Evolutionary conservation across 2,888 invertebrate genomes (phyloP), one percentile per base, ranked within the genome.

Genomic region (Hypsopygia costalis): DNA sequence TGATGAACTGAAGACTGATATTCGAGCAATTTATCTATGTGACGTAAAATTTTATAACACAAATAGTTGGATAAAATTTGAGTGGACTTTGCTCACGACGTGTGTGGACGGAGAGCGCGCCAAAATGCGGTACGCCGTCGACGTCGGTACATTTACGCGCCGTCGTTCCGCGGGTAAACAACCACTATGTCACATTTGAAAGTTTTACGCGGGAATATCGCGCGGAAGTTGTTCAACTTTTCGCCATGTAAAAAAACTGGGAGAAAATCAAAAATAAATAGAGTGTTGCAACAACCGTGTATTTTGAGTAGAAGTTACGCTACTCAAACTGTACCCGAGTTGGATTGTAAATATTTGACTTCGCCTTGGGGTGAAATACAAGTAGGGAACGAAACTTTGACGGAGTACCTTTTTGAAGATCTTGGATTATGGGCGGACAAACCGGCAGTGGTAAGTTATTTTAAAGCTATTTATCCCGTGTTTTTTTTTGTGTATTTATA

Each of bases 371-470:
- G 90, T 48, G 83, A 90, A 51, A 82, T 90, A 16, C 73, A 85
- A 50, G 74, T 91, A 44, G 91, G 91, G 0, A 89, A 90, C 34
- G 86, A 90, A 62, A 87, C 90, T 36, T 65, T 93, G 41, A 90
- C 91, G 16, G 90, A 93, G 27, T 87, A 86, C 69, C 73, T 93
- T 41, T 93, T 91, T 79, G 79, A 85, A 47, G 86, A 91, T 52
- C 54, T 85, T 20, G 90, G 90, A 33, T 62, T 89, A 44, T 92
- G 91, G 90, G 74, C 89, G 6, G 90, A 92, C 52, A 79, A 89
- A 49, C 91, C 92, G 16, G 91, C 91, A 43, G 82, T 92, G 80
- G 94, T 94, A 81, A 92, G 92, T 91, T 48, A 41, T 43, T 36
- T 29, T 29, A 28, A 16, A 16, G n/a, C n/a, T n/a, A n/a, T n/a